Evolutionary conservation across 2,888 invertebrate species (phyloP).

Genomic region (Agrotis segetum): DNA sequence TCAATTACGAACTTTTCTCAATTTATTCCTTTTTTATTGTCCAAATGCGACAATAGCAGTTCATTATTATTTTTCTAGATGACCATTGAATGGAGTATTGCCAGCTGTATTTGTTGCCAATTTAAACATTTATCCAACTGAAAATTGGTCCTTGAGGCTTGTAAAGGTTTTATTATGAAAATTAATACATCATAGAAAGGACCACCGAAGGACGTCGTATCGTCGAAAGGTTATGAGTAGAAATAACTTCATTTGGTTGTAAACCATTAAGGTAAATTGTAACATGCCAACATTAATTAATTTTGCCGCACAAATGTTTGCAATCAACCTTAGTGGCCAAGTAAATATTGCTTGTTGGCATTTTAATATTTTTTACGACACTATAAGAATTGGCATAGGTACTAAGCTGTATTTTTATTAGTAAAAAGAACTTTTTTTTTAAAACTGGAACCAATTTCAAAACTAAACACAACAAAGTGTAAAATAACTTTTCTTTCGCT

Average conservation of each 20-base stretch:
- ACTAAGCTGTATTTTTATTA: neutral
- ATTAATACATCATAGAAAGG: constrained; percentile 40
- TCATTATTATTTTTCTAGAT: neutral
- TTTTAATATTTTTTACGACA: constrained; percentile 28
- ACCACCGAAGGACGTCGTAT: constrained; percentile 5
- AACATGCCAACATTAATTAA: constrained; percentile 46
- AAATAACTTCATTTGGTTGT: constrained; percentile 30
- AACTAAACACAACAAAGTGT: too few relatives aligned
- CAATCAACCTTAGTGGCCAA: constrained; percentile 13
- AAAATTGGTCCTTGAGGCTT: constrained; percentile 17
- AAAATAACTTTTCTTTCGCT: too few relatives aligned
- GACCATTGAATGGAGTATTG: neutral
- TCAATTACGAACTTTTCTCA: neutral
- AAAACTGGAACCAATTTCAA: too few relatives aligned
- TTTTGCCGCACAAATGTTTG: constrained; percentile 2
- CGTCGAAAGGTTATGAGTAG: constrained; percentile 22
- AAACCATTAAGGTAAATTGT: constrained; percentile 15
- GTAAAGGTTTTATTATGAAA: constrained; percentile 21
- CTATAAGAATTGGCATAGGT: neutral
- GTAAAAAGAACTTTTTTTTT: neutral
- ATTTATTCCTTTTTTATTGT: neutral
- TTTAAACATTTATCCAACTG: constrained; percentile 19
- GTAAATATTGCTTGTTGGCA: constrained; percentile 18
- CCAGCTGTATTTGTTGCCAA: neutral
- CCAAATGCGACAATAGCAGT: neutral